Percentiles rank a stretch among this genome's conserved stretches.
Conservation (phyloP, 2,113 vertebrate genomes). For the Heliornis fulica region DNA sequence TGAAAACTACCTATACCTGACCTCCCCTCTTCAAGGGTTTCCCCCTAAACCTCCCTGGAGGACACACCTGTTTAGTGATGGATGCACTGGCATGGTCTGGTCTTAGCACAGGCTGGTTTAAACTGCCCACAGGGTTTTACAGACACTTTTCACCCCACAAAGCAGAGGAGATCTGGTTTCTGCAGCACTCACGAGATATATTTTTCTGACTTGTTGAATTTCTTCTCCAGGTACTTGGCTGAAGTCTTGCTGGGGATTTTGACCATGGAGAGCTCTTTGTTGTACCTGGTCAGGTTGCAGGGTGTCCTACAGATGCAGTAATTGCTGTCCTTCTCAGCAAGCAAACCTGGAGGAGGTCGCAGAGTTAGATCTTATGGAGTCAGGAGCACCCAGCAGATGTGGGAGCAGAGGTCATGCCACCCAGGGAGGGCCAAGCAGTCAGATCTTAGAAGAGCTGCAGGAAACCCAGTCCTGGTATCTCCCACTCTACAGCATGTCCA, state of each 20-base stretch:
- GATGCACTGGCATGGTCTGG: neutral
- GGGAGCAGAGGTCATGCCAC: neutral
- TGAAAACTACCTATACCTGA: neutral
- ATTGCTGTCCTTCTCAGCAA: conserved; percentile 90
- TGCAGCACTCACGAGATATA: conserved; percentile 90
- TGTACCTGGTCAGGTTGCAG: conserved; percentile 97
- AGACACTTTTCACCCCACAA: neutral
- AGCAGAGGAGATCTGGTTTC: neutral
- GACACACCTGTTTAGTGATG: neutral
- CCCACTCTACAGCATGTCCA: neutral
- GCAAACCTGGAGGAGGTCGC: conserved; percentile 78
- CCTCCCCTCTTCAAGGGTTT: neutral
- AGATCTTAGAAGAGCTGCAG: neutral
- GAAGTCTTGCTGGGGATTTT: conserved; percentile 99
- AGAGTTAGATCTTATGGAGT: neutral
- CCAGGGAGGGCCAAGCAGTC: neutral
- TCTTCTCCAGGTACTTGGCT: conserved; percentile 97
- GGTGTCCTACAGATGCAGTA: conserved; percentile 94
- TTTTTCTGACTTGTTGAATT: conserved; percentile 97
- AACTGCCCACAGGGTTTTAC: neutral
- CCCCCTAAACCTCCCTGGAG: neutral
- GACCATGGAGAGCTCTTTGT: conserved; percentile 99
- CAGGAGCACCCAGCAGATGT: neutral
- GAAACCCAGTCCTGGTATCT: neutral
- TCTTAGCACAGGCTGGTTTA: neutral